Percentiles rank a stretch among this genome's conserved stretches.
These are phyloP conservation scores for Alectoris magna DNA, from an alignment of 2,797 vertebrate genomes.

Conservation along the genomic window DNA sequence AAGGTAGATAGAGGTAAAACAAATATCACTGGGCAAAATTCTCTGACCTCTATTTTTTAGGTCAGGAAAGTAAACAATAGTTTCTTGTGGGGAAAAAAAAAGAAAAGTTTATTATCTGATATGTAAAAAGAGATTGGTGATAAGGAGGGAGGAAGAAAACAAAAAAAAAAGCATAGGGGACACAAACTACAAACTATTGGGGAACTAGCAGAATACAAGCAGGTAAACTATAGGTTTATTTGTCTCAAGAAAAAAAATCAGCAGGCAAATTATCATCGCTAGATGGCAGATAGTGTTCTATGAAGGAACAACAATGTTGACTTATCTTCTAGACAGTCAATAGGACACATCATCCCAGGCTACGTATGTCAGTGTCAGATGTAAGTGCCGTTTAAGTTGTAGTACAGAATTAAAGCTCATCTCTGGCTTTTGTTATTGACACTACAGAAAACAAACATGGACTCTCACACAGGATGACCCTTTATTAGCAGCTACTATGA, in stretches of 20 bases:
- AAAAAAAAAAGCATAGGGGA: background rate
- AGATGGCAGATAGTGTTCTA: background rate
- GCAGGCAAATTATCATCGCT: background rate
- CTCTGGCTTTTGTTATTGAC: background rate
- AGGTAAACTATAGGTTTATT: background rate
- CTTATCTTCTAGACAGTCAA: background rate
- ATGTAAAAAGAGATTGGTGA: background rate
- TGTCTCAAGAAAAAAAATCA: background rate
- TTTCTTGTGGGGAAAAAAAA: background rate
- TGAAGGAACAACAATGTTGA: background rate
- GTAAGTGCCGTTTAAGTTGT: background rate
- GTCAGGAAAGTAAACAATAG: background rate
- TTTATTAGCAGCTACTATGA: background rate
- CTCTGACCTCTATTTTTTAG: background rate
- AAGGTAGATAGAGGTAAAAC: background rate
- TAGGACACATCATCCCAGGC: background rate
- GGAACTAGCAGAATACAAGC: background rate
- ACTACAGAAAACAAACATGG: background rate
- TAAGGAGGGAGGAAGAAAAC: background rate
- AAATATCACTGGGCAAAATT: background rate
- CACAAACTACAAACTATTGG: background rate
- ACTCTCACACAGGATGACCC: background rate
- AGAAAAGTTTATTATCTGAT: background rate
- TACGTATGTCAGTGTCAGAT: background rate
- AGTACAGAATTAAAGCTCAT: background rate